A percentile compares a stretch with the other conserved stretches of the same genome.
phyloP scores from a whole-genome alignment of 2,888 invertebrate genomes.

The Cancer borealis region DNA sequence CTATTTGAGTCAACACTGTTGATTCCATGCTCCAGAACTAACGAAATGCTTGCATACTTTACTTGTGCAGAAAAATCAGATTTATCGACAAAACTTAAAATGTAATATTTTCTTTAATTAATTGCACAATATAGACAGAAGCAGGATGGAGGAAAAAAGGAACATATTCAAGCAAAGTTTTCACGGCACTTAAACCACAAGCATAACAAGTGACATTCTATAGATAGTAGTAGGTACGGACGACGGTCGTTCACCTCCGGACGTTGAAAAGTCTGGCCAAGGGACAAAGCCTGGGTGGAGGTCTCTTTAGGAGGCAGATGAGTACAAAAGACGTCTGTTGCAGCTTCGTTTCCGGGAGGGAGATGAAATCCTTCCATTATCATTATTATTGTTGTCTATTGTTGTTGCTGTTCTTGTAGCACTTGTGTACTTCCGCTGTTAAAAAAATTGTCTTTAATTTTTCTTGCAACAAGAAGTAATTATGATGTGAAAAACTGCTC shows the following conservation, averaged over 20 bases:
- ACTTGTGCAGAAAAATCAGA: not conserved
- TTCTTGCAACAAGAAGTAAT: not conserved
- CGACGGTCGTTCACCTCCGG: constrained; percentile 27
- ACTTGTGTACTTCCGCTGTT: not conserved
- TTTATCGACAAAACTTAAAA: not conserved
- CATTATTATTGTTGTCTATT: not conserved
- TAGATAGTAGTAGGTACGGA: not conserved
- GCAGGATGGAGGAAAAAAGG: not conserved
- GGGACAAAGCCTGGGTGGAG: not conserved
- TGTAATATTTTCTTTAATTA: not conserved
- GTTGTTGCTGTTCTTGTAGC: not conserved
- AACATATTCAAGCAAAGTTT: not conserved
- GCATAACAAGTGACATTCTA: not conserved
- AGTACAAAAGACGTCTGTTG: constrained; percentile 30
- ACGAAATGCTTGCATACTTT: not conserved
- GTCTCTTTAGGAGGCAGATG: not conserved
- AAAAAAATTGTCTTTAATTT: not conserved
- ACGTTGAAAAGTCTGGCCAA: not conserved
- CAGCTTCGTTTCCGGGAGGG: not conserved
- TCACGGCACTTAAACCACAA: not conserved
- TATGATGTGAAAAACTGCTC: no score
- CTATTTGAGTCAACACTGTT: not conserved
- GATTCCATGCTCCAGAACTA: not conserved
- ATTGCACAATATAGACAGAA: not conserved
- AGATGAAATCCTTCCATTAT: constrained; percentile 10